phyloP scores from a whole-genome alignment of 1,140 invertebrate genomes.

The Arctopsyche grandis region DNA sequence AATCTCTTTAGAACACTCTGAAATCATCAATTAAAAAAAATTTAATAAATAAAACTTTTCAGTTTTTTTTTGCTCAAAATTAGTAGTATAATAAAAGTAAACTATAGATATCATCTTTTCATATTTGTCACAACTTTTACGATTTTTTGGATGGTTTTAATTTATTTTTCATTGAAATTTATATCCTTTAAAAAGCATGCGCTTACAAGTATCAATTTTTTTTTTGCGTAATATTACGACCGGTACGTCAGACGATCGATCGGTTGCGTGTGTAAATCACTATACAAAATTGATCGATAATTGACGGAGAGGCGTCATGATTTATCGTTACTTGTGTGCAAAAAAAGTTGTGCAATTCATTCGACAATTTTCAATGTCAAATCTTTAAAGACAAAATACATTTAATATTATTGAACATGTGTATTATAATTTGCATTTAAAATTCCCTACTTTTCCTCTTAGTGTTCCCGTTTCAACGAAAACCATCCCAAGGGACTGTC shows the following conservation, averaged over 20 bases:
- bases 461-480: neutral
- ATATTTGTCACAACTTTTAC: no score
- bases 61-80: neutral
- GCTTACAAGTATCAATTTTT: no score
- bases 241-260: no score
- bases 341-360: neutral
- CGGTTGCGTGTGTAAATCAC: slow-evolving; percentile 18
- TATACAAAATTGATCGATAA: slow-evolving; percentile 19
- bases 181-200: no score
- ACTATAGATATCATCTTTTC: no score
- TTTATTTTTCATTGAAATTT: no score
- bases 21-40: neutral
- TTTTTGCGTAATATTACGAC: no score
- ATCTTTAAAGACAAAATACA: neutral
- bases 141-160: no score
- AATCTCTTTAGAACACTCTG: slow-evolving; percentile 25
- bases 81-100: no score
- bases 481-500: neutral
- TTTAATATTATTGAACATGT: neutral
- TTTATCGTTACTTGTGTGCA: neutral
- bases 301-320: slow-evolving; percentile 28
- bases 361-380: neutral
- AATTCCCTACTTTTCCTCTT: neutral
- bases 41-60: neutral
- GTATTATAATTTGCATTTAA: neutral